These are phyloP conservation scores for Cheumatopsyche charites DNA, from an alignment of 1,140 invertebrate genomes.

Conservation along the genomic window DNA sequence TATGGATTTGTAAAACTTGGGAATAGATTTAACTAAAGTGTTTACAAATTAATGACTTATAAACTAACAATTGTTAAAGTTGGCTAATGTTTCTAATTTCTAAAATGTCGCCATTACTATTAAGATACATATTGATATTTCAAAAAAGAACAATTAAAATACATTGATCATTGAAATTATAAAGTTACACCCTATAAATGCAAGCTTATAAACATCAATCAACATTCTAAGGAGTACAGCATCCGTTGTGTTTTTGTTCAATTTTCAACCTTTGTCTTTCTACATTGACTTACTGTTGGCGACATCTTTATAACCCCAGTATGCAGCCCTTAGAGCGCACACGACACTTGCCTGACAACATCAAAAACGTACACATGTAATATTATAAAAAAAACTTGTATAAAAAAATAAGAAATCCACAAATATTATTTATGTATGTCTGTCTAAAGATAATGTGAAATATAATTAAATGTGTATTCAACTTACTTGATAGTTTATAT, in stretches of 20 bases:
- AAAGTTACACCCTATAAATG: not conserved
- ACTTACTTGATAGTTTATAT: no score
- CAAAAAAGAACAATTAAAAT: no score
- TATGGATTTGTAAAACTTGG: no score
- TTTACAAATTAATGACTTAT: no score
- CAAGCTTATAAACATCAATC: not conserved
- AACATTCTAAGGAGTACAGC: not conserved
- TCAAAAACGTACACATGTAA: slow-evolving; percentile 37
- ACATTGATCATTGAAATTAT: no score
- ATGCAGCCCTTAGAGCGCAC: slow-evolving; percentile 60
- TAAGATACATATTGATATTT: no score
- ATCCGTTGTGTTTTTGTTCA: not conserved
- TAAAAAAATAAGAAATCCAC: not conserved
- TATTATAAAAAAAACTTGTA: not conserved
- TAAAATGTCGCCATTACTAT: no score
- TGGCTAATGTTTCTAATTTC: no score
- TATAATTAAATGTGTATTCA: not conserved
- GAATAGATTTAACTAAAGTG: no score
- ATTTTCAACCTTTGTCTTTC: slow-evolving; percentile 46
- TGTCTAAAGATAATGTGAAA: not conserved
- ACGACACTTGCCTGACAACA: slow-evolving; percentile 60
- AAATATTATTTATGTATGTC: not conserved
- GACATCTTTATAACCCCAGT: slow-evolving; percentile 63
- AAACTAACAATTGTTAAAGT: no score
- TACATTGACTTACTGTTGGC: slow-evolving; percentile 63